phyloP scores from a whole-genome alignment of 2,888 invertebrate species.

The Gymnosoma rotundatum region DNA sequence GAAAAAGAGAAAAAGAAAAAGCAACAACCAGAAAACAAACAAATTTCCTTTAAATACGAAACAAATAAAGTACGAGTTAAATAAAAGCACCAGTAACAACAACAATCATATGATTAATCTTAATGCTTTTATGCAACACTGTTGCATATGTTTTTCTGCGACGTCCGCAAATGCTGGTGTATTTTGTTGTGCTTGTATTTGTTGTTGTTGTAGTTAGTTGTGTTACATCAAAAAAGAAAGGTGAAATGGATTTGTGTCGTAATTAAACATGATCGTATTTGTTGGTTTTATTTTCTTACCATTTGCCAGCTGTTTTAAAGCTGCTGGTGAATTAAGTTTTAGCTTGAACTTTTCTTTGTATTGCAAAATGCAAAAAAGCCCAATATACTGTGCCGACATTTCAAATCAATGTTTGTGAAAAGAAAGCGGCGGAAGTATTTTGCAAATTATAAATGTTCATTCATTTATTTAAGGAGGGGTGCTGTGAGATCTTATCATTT shows the following conservation, averaged over 20 bases:
- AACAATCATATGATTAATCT: too few species aligned
- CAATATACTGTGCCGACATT: conserved; percentile 15
- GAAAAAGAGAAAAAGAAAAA: too few species aligned
- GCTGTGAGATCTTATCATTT: conserved; percentile 53
- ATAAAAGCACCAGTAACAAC: too few species aligned
- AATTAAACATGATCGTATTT: conserved; percentile 63
- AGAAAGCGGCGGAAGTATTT: conserved; percentile 61
- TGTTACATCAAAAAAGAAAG: conserved; percentile 68
- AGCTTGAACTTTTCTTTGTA: conserved; percentile 33
- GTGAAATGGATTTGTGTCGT: conserved; percentile 70
- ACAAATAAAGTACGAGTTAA: too few species aligned
- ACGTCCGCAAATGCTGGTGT: not conserved
- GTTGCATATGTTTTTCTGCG: conserved; percentile 43
- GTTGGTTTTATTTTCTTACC: conserved; percentile 47
- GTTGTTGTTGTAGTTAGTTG: conserved; percentile 22
- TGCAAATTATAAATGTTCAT: conserved; percentile 49
- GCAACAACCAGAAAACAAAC: too few species aligned
- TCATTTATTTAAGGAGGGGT: conserved; percentile 26
- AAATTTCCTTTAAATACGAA: too few species aligned
- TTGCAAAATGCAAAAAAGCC: not conserved
- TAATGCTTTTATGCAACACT: conserved; percentile 41
- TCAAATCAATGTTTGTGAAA: conserved; percentile 17
- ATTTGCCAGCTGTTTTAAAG: conserved; percentile 30
- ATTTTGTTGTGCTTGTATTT: not conserved
- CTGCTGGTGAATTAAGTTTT: conserved; percentile 5